These are phyloP conservation scores for Bombyx mori DNA, from an alignment of 1,140 invertebrate species.

Conservation along the genomic window DNA sequence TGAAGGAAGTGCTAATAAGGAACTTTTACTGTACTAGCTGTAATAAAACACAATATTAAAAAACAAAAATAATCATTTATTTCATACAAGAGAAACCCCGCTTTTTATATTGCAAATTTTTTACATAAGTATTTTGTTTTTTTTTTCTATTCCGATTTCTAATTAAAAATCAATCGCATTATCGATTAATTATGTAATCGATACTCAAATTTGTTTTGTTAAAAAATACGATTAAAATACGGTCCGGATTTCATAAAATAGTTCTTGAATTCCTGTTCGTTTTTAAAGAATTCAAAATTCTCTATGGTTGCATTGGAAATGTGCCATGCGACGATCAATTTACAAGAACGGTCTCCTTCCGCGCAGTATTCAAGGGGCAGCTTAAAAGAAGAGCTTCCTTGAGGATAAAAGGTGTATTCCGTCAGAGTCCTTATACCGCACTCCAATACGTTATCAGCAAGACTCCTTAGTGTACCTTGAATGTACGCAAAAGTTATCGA, in stretches of 20 bases:
- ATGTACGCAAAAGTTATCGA: conserved; percentile 2
- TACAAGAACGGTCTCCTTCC: conserved; percentile 37
- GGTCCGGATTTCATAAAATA: conserved; percentile 38
- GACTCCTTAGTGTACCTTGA: conserved; percentile 36
- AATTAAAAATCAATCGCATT: too few species aligned
- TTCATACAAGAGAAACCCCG: too few species aligned
- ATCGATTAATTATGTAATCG: too few species aligned
- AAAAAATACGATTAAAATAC: conserved; percentile 17
- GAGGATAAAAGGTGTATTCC: conserved; percentile 50
- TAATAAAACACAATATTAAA: too few species aligned
- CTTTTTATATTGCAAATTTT: too few species aligned
- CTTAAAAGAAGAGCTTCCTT: conserved; percentile 14
- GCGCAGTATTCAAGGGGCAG: conserved; percentile 51
- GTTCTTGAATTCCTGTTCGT: conserved; percentile 41
- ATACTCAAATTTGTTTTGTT: neutral
- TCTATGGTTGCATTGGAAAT: conserved; percentile 49
- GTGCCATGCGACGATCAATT: conserved; percentile 49
- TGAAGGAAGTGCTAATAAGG: too few species aligned
- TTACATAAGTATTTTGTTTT: too few species aligned
- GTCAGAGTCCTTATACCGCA: conserved; percentile 43
- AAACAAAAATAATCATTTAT: too few species aligned
- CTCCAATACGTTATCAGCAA: conserved; percentile 34
- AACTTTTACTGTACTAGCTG: too few species aligned
- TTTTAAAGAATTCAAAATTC: conserved; percentile 49
- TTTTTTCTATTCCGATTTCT: too few species aligned